These are phyloP conservation scores for Neodiprion lecontei DNA, from an alignment of 1,140 invertebrate species.

Conservation along the genomic window DNA sequence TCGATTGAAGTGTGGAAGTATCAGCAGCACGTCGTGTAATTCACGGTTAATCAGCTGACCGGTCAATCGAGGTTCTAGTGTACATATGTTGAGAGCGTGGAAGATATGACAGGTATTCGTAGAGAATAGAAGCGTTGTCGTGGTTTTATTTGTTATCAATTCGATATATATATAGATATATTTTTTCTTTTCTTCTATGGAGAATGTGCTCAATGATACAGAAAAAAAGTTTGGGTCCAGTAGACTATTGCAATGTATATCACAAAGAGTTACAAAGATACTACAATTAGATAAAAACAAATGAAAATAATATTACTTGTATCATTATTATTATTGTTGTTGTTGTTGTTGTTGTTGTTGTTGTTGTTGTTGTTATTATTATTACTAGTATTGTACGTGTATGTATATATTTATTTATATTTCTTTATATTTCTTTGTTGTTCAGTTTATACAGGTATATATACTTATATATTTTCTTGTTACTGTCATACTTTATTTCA, in stretches of 20 bases:
- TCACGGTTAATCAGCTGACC: background rate
- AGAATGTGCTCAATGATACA: slow-evolving; percentile 50
- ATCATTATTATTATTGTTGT: slow-evolving; percentile 24
- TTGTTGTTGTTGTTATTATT: slow-evolving; percentile 31
- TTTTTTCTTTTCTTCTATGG: slow-evolving; percentile 42
- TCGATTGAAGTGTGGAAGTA: slow-evolving; percentile 34
- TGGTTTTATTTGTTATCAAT: slow-evolving; percentile 24
- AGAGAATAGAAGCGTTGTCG: background rate
- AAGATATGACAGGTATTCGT: too few relatives aligned
- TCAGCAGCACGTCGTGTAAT: background rate
- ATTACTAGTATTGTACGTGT: too few relatives aligned
- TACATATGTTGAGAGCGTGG: too few relatives aligned
- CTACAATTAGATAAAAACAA: slow-evolving; percentile 62
- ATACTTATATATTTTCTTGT: too few relatives aligned
- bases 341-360: slow-evolving; percentile 35
- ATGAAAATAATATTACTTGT: slow-evolving; percentile 53
- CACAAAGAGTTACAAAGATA: slow-evolving; percentile 62
- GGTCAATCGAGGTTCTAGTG: too few relatives aligned
- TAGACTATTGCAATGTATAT: slow-evolving; percentile 63
- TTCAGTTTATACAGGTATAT: too few relatives aligned
- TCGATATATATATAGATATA: slow-evolving; percentile 26
- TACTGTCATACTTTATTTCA: too few relatives aligned
- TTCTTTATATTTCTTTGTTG: too few relatives aligned
- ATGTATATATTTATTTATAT: too few relatives aligned
- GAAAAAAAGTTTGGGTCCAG: slow-evolving; percentile 35